Conservation (phyloP, 2,797 vertebrate species). For the Sebastes jordani region DNA sequence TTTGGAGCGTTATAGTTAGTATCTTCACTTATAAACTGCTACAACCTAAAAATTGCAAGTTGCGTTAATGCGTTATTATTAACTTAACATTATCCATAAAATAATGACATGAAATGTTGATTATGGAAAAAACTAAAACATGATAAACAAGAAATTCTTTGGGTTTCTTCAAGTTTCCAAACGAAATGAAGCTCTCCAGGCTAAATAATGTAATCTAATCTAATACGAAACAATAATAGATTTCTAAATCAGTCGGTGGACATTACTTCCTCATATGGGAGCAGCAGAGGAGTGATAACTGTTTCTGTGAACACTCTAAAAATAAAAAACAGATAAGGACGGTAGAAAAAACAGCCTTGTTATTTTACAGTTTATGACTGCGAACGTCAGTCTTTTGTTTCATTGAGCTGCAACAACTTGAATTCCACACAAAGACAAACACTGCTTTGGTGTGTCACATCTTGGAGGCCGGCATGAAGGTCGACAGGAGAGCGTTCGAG, state of each 20-base stretch:
- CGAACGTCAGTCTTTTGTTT: neutral
- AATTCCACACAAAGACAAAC: conserved; percentile 12
- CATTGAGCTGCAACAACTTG: neutral
- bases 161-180: neutral
- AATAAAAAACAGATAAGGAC: conserved; percentile 30
- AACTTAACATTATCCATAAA: no score
- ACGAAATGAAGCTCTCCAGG: neutral
- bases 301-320: conserved; percentile 27
- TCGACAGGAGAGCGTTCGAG: conserved; percentile 32
- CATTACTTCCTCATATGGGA: conserved; percentile 14
- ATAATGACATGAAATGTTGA: neutral
- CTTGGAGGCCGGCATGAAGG: conserved; percentile 44
- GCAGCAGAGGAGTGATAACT: conserved; percentile 9
- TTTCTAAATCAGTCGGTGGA: neutral
- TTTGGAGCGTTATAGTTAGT: no score
- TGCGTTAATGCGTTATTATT: no score
- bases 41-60: no score
- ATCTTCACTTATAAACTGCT: no score
- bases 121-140: neutral
- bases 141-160: neutral
- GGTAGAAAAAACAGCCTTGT: conserved; percentile 3
- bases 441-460: conserved; percentile 22
- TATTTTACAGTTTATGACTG: neutral
- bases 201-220: neutral
- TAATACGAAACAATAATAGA: neutral